Percentiles rank a stretch among this genome's conserved stretches.
These are phyloP conservation scores for Protobothrops flavoviridis DNA, from an alignment of 2,113 vertebrate species.

Conservation along the genomic window DNA sequence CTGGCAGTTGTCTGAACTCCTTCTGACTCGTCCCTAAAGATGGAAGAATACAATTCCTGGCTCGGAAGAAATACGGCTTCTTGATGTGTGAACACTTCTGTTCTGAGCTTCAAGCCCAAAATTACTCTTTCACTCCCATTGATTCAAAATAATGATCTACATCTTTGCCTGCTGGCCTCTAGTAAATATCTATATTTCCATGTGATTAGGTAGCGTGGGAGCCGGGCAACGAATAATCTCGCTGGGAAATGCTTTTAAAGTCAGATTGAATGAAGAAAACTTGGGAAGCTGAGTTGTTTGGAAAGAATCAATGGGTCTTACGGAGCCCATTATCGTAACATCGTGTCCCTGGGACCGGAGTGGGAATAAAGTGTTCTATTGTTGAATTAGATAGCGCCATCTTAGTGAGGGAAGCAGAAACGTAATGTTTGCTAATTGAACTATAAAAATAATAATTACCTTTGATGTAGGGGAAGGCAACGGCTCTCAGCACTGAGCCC, in stretches of 20 bases:
- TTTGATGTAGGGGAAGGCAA: conserved; percentile 66
- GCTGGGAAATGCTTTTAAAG: conserved; percentile 28
- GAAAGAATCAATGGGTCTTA: conserved; percentile 58
- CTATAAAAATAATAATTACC: conserved; percentile 76
- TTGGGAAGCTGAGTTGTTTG: conserved; percentile 34
- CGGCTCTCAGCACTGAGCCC: conserved; percentile 63
- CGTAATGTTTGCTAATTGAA: conserved; percentile 73
- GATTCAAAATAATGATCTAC: conserved; percentile 1
- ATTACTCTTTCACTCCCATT: neutral
- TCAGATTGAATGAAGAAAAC: conserved; percentile 49
- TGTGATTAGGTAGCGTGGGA: neutral
- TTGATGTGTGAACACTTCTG: neutral
- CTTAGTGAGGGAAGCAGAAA: conserved; percentile 66
- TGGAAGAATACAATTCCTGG: neutral
- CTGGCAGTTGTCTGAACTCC: neutral
- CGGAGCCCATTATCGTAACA: conserved; percentile 61
- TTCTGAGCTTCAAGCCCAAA: neutral
- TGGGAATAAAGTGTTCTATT: conserved; percentile 58
- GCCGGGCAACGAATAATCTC: neutral
- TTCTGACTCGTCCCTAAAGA: neutral
- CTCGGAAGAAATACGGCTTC: neutral
- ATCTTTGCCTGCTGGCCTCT: neutral
- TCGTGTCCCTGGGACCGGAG: conserved; percentile 54
- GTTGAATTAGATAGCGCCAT: conserved; percentile 60
- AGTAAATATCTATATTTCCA: conserved; percentile 6